Conservation (phyloP, 2,113 vertebrate genomes). For the Trachemys scripta region DNA sequence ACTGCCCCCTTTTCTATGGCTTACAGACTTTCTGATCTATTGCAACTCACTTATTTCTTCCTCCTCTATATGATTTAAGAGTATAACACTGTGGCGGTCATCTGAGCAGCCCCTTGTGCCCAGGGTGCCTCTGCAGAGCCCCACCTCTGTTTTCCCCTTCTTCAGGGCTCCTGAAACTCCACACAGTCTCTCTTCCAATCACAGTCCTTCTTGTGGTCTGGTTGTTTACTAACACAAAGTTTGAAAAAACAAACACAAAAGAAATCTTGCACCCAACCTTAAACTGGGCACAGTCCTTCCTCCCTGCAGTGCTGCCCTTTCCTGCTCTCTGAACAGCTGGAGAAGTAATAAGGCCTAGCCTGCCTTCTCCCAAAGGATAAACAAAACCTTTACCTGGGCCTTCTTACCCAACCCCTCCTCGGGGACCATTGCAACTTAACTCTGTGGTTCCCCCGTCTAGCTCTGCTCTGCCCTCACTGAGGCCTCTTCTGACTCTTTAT, state of each 20-base stretch:
- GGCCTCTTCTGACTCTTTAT: background rate
- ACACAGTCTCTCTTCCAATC: background rate
- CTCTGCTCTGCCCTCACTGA: background rate
- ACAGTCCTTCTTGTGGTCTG: background rate
- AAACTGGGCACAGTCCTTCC: background rate
- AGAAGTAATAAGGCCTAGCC: background rate
- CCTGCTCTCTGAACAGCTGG: background rate
- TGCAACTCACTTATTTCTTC: background rate
- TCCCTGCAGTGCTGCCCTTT: background rate
- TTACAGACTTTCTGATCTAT: slow-evolving; percentile 7
- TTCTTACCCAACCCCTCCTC: background rate
- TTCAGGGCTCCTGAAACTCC: background rate
- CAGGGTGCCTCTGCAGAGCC: background rate
- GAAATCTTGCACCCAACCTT: background rate
- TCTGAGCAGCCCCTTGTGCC: background rate
- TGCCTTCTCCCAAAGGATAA: background rate
- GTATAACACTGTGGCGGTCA: background rate
- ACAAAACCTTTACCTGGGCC: background rate
- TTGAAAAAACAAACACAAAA: background rate
- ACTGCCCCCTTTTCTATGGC: background rate
- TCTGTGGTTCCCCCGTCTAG: no score
- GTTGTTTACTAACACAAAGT: background rate
- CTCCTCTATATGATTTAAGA: background rate
- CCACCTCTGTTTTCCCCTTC: background rate
- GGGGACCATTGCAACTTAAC: background rate